Conservation (phyloP, 1,140 invertebrate species). For the Cyclina sinensis region DNA sequence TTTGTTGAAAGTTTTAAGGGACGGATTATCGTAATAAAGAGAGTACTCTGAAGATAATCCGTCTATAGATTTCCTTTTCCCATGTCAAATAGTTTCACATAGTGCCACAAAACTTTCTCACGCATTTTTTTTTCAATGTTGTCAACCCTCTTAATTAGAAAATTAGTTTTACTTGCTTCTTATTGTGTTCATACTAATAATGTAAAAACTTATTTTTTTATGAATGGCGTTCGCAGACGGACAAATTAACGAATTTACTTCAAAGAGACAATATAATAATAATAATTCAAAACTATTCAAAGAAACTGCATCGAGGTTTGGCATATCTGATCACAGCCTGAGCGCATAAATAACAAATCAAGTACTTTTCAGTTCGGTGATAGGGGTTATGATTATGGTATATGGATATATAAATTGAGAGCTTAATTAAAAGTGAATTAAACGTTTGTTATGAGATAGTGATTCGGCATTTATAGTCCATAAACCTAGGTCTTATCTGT, state of each 20-base stretch:
- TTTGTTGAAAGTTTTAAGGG: background rate
- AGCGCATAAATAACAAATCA: no score
- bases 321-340: no score
- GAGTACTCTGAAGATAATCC: slow-evolving; percentile 11
- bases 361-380: background rate
- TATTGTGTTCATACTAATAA: no score
- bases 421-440: slow-evolving; percentile 56
- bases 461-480: slow-evolving; percentile 54
- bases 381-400: background rate
- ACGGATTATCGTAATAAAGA: background rate
- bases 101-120: slow-evolving; percentile 3
- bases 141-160: no score
- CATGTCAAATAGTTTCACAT: background rate
- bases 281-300: no score
- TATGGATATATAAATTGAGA: background rate
- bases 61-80: background rate
- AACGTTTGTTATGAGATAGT: slow-evolving; percentile 46
- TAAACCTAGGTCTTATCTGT: slow-evolving; percentile 9
- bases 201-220: no score
- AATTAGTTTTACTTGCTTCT: no score
- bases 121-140: no score
- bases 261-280: no score
- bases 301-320: no score
- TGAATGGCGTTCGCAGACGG: no score
- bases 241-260: no score